A percentile compares a stretch with the other conserved stretches of the same genome.
Conservation (phyloP, 2,797 vertebrate genomes). For the Dermochelys coriacea region DNA sequence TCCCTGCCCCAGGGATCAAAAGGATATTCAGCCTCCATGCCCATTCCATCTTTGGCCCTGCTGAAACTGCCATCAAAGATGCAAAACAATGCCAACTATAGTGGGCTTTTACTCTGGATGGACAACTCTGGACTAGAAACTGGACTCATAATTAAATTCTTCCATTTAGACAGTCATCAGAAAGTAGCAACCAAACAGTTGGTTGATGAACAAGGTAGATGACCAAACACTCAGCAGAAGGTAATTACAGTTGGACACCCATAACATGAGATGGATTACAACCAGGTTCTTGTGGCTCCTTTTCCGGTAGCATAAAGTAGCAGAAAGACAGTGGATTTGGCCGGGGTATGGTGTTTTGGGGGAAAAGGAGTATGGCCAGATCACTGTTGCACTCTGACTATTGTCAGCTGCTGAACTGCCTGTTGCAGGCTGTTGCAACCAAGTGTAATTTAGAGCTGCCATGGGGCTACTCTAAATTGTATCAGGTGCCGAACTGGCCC, state of each 20-base stretch:
- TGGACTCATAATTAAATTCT: background rate
- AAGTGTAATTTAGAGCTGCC: background rate
- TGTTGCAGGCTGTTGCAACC: background rate
- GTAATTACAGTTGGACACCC: background rate
- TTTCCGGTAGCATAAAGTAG: background rate
- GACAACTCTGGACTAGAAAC: background rate
- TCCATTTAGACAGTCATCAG: background rate
- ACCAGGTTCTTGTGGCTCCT: accelerated
- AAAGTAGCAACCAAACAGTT: background rate
- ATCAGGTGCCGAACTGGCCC: background rate
- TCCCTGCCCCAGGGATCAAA: no score
- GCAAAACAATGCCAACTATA: background rate
- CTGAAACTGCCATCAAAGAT: background rate
- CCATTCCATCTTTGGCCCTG: background rate
- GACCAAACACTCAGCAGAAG: background rate
- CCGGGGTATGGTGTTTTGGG: background rate
- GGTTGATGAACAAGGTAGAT: background rate
- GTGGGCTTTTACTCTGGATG: background rate
- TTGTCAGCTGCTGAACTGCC: background rate
- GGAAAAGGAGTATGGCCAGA: accelerated
- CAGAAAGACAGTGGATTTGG: accelerated
- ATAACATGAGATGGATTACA: background rate
- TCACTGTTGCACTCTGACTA: background rate
- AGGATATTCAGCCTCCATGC: background rate
- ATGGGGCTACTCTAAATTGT: background rate